A percentile compares a stretch with the other conserved stretches of the same genome.
Evolutionary conservation across 2,113 vertebrate genomes (phyloP).

Genomic region (Nothocercus julius): DNA sequence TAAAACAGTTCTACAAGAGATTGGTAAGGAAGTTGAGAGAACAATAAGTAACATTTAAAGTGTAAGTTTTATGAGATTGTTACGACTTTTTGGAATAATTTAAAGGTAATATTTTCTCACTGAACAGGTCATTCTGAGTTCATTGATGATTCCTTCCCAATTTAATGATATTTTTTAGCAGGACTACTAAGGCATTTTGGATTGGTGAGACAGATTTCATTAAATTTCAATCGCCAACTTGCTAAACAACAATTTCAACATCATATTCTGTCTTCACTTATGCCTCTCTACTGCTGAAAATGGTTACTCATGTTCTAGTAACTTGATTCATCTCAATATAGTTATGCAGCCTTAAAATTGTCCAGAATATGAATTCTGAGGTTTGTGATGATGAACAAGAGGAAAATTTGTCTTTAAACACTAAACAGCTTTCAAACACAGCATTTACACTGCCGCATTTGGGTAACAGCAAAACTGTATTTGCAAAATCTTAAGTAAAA

Average conservation of each 20-base stretch:
- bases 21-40: not conserved
- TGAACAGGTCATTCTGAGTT: not conserved
- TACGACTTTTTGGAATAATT: not conserved
- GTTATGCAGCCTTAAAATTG: not conserved
- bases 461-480: not conserved
- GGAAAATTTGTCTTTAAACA: not conserved
- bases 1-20: not conserved
- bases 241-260: not conserved
- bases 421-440: not conserved
- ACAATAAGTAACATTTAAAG: not conserved
- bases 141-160: not conserved
- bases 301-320: not conserved
- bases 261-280: not conserved
- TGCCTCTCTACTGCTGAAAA: not conserved
- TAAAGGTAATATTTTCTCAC: not conserved
- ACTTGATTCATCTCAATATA: not conserved
- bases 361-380: not conserved
- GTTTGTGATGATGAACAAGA: not conserved
- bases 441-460: not conserved
- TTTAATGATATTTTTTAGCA: not conserved
- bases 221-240: not conserved
- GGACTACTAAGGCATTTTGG: not conserved
- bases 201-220: not conserved
- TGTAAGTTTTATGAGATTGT: not conserved
- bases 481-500: not conserved